Evolutionary conservation across 2,888 invertebrate genomes (phyloP).

Genomic region (Zeuzera pyrina): DNA sequence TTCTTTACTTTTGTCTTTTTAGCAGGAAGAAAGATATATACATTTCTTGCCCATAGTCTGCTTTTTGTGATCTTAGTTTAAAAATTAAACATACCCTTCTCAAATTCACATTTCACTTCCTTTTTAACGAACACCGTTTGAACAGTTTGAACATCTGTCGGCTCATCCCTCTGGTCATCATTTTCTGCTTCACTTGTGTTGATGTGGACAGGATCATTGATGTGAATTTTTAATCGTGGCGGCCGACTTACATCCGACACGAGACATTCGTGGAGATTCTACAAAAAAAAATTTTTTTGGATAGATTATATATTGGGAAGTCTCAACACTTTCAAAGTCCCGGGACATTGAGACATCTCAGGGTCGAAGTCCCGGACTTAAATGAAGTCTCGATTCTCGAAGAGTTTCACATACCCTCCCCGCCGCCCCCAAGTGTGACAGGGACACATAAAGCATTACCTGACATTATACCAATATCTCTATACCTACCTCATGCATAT

Average conservation of each 20-base stretch:
- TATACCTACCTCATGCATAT: conserved; percentile 44
- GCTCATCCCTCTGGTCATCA: conserved; percentile 6
- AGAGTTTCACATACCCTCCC: too few relatives aligned
- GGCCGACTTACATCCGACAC: conserved; percentile 36
- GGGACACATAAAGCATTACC: too few relatives aligned
- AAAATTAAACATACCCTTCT: conserved; percentile 19
- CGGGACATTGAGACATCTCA: too few relatives aligned
- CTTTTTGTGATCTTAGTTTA: too few relatives aligned
- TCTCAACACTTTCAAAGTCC: too few relatives aligned
- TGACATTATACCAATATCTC: too few relatives aligned
- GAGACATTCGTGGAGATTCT: conserved; percentile 43
- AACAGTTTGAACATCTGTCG: conserved; percentile 7
- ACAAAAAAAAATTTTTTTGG: conserved; percentile 8
- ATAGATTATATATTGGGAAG: not conserved
- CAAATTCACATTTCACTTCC: conserved; percentile 22
- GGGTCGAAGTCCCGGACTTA: too few relatives aligned
- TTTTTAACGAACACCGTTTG: conserved; percentile 23
- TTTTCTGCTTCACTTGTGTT: conserved; percentile 17
- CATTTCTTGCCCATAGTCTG: too few relatives aligned
- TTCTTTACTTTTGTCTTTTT: not conserved
- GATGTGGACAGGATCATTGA: conserved; percentile 14
- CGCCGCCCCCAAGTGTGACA: too few relatives aligned
- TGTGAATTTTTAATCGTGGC: conserved; percentile 27
- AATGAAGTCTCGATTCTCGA: too few relatives aligned
- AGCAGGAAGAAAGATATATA: too few relatives aligned